Evolutionary conservation across 1,140 invertebrate genomes (phyloP).

Genomic region (Calosoma granatense): DNA sequence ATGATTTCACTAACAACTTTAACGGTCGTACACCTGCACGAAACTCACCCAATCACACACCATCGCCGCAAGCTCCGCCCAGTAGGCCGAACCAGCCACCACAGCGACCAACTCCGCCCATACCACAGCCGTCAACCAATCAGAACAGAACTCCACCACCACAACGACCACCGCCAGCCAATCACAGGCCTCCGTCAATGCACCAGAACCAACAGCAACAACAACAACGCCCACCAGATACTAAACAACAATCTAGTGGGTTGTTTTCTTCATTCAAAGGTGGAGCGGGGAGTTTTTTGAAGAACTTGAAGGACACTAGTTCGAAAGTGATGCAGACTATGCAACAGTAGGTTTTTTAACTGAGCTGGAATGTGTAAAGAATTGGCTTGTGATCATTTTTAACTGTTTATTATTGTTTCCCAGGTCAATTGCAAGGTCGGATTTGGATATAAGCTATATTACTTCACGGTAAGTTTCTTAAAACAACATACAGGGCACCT

Average conservation of each 20-base stretch:
- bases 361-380: background rate
- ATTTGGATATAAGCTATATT: constrained; percentile 83
- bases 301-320: constrained; percentile 93
- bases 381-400: constrained; percentile 25
- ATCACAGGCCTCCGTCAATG: constrained; percentile 19
- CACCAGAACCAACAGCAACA: constrained; percentile 14
- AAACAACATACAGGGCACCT: no score
- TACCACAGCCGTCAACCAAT: constrained; percentile 22
- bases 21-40: constrained; percentile 19
- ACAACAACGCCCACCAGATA: background rate
- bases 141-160: constrained; percentile 36
- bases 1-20: constrained; percentile 19
- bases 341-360: constrained; percentile 62
- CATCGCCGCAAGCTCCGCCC: constrained; percentile 32
- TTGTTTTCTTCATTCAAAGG: constrained; percentile 74
- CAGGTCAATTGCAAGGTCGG: constrained; percentile 75
- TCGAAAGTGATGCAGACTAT: constrained; percentile 94
- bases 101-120: constrained; percentile 25
- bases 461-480: no score
- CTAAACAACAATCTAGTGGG: constrained; percentile 30
- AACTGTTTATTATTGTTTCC: no score
- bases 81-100: constrained; percentile 33
- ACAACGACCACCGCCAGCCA: constrained; percentile 23
- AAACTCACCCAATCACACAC: constrained; percentile 21
- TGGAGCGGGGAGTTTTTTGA: constrained; percentile 76